Percentiles rank a stretch among this genome's conserved stretches.
These are phyloP conservation scores for Pollenia amentaria DNA, from an alignment of 2,888 invertebrate species.

Conservation along the genomic window DNA sequence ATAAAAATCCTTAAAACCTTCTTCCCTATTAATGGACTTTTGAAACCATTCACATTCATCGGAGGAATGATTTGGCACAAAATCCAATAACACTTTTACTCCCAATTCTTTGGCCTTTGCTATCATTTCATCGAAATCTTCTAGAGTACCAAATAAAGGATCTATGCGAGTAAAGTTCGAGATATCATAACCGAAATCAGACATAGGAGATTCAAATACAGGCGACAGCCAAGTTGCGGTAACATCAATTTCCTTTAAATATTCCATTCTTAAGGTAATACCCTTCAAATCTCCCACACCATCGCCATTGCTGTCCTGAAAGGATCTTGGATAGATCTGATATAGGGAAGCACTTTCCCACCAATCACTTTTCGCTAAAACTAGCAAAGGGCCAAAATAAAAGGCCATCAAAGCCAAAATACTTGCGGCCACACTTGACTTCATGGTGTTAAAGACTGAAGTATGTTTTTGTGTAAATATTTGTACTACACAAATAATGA, in stretches of 20 bases:
- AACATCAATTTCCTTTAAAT: constrained; percentile 89
- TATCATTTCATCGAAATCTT: constrained; percentile 88
- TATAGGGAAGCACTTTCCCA: constrained; percentile 93
- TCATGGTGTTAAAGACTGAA: constrained; percentile 52
- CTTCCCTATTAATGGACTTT: constrained; percentile 87
- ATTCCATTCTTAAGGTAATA: constrained; percentile 86
- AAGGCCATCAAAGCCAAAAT: neutral
- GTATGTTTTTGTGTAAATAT: neutral
- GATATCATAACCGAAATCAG: constrained; percentile 92
- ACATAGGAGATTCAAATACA: constrained; percentile 90
- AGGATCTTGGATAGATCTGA: constrained; percentile 94
- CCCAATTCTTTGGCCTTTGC: constrained; percentile 85
- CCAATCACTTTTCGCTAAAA: constrained; percentile 87
- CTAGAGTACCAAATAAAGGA: constrained; percentile 87
- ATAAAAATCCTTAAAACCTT: constrained; percentile 90
- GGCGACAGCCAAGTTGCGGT: constrained; percentile 90
- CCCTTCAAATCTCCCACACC: constrained; percentile 93
- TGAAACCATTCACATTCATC: constrained; percentile 94
- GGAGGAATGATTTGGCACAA: constrained; percentile 91
- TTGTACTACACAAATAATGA: neutral
- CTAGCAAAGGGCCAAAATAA: neutral
- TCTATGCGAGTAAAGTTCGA: constrained; percentile 89
- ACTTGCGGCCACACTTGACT: constrained; percentile 21
- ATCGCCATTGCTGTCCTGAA: constrained; percentile 92
- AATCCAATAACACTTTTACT: constrained; percentile 86